Base-by-base conservation (phyloP, 2,797 vertebrate species). In the Sebastes trivittatus region DNA sequence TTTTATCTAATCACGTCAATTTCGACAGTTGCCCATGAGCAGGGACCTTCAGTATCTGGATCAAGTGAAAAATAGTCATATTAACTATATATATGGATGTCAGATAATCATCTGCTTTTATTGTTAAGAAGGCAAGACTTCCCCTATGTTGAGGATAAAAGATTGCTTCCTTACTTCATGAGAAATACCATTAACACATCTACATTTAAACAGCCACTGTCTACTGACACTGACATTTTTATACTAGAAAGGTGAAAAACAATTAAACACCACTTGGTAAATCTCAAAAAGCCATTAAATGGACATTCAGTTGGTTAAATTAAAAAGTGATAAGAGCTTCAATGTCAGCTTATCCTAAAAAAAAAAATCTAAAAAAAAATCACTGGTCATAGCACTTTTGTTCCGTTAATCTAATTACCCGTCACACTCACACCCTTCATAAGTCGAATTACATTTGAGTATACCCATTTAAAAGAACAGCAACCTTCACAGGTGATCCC, bases 401-500 rank as follows among this genome's bases (percentile, higher is more conserved):
- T 52, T 46, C 27, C 42, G 36, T 78, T 86, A 64, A 72, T 76
- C 13, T 58, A 63, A 82, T 81, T 52, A 80, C 23, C 7, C 9
- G 11, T 78, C 16, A 23, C 23, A 20, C 68, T 67, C 42, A 59
- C 59, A 59, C 76, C 60, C 70, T 80, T 73, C 30, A 66, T 22
- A 25, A 72, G 58, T 11, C 20, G 2, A 83, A 74, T 75, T 58
- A 72, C 61, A 58, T 29, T 27, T 72, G 29, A 87, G 59, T 72
- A 30, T 27, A 38, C 1, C 36, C 25, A 65, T 77, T 86, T 64
- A 71, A 85, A 86, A 85, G 60, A 87, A 64, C 71, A 72, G 72
- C 77, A 66, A n/a, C 62, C 55, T 70, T 86, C 84, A 87, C 62
- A 80, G 76, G 82, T 55, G 36, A 80, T 88, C 71, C 75, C 72